These are phyloP conservation scores for Tetragonisca angustula DNA, from an alignment of 2,888 invertebrate genomes.

Conservation along the genomic window DNA sequence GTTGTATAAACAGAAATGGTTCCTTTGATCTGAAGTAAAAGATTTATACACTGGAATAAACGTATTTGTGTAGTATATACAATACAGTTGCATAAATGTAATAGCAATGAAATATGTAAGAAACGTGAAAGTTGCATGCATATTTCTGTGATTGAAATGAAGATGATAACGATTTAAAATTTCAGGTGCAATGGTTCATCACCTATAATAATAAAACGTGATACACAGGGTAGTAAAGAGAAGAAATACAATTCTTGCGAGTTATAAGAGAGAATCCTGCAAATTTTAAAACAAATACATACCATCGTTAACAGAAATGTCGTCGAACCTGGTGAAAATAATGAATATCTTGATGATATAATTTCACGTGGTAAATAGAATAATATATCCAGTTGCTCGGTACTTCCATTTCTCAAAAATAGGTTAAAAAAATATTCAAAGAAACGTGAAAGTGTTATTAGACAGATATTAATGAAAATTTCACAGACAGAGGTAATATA, in stretches of 20 bases:
- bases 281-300: background rate
- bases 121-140: background rate
- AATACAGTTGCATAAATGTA: background rate
- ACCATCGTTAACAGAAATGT: background rate
- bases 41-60: background rate
- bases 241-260: background rate
- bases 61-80: background rate
- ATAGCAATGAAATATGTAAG: background rate
- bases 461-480: background rate
- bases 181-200: background rate
- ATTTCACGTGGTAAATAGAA: background rate
- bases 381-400: background rate
- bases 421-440: background rate
- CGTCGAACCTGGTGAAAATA: background rate
- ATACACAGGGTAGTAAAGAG: background rate
- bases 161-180: background rate
- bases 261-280: background rate
- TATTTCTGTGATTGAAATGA: background rate
- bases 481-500: background rate
- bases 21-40: background rate
- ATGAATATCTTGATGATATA: background rate
- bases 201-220: background rate
- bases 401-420: background rate
- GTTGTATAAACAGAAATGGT: background rate
- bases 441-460: background rate